Conservation (phyloP, 2,113 vertebrate genomes). For the Microtus ochrogaster region DNA sequence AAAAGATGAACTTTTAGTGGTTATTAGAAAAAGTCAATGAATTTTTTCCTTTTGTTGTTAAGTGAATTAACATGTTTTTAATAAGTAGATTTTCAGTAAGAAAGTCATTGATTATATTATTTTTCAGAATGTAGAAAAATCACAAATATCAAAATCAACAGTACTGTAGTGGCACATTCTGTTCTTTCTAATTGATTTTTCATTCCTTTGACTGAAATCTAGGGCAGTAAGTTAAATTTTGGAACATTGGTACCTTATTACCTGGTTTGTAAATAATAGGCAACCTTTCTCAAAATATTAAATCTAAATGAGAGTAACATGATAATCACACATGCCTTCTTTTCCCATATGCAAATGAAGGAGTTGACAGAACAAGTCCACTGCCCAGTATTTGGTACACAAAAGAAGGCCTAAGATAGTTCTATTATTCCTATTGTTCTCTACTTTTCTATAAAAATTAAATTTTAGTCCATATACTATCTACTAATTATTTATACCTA, state of each 20-base stretch:
- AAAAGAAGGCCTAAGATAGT: too few species aligned
- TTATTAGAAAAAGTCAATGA: background rate
- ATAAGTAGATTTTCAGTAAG: background rate
- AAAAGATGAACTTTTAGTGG: background rate
- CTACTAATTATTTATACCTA: too few species aligned
- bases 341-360: background rate
- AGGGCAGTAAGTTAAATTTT: slow-evolving; percentile 43
- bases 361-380: background rate
- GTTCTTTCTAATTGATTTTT: slow-evolving; percentile 32
- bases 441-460: too few species aligned
- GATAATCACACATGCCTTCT: background rate
- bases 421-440: too few species aligned
- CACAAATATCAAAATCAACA: slow-evolving; percentile 5
- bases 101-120: background rate
- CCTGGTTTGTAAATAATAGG: background rate
- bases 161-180: background rate
- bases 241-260: background rate
- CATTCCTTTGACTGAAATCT: background rate
- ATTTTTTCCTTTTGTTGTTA: background rate
- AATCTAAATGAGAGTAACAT: too few species aligned
- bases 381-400: background rate
- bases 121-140: background rate
- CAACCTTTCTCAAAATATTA: slow-evolving; percentile 3
- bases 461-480: background rate
- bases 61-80: slow-evolving; percentile 20